Conservation (phyloP, 2,797 vertebrate genomes). For the Takifugu ocellatus region DNA sequence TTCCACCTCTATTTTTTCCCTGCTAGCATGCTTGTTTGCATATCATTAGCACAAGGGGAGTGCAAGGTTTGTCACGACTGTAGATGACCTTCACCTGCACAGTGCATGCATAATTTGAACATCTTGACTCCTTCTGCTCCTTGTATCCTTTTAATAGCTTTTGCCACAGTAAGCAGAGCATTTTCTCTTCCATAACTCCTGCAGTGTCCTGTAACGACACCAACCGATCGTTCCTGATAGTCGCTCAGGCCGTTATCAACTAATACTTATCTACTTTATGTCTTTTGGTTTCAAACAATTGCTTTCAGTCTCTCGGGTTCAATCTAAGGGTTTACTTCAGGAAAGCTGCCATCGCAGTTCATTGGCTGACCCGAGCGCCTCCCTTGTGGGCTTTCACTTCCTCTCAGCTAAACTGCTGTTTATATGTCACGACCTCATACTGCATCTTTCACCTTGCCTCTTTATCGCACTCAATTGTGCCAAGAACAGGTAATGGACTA, state of each 20-base stretch:
- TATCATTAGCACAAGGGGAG: constrained; percentile 54
- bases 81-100: constrained; percentile 41
- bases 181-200: too few relatives aligned
- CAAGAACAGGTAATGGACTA: constrained; percentile 40
- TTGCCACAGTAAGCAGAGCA: not conserved
- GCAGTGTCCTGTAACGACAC: too few relatives aligned
- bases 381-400: constrained; percentile 23
- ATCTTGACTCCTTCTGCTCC: constrained; percentile 8
- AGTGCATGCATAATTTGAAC: constrained; percentile 21
- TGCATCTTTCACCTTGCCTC: constrained; percentile 20
- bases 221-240: not conserved
- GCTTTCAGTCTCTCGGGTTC: not conserved
- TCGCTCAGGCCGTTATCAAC: not conserved
- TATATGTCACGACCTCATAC: constrained; percentile 41
- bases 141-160: not conserved
- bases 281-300: too few relatives aligned
- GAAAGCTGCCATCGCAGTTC: not conserved
- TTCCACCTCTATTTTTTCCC: constrained; percentile 10
- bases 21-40: constrained; percentile 53
- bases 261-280: too few relatives aligned
- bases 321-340: constrained; percentile 5
- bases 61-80: constrained; percentile 14
- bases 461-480: constrained; percentile 5
- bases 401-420: constrained; percentile 23
- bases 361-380: not conserved